Base-by-base conservation (phyloP, 1,140 invertebrate species). In the Macrocentrus cingulum region DNA sequence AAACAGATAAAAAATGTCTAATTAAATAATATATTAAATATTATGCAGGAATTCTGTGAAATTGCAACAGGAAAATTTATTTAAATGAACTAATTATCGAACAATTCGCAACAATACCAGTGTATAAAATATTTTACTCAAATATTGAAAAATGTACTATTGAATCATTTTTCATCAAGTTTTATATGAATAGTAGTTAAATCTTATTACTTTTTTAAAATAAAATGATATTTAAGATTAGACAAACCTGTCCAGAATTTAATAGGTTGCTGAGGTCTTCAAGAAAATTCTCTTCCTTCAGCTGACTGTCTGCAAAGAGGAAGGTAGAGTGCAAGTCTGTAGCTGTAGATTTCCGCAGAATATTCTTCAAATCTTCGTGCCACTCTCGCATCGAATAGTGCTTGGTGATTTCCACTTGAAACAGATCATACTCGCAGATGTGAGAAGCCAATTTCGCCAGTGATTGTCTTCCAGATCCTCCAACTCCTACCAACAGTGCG, bases 261-360 rank as follows among this genome's bases (percentile, higher is more conserved):
- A 98, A 79, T 71, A 98, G 84, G 76, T 97, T 97, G 69, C 91
- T 96, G 0, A 98, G 88, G 69, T 97, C 95, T 80, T 98, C 95
- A 36, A 97, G 76, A 72, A 97, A 97, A 0, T 86, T 87, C 81
- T 97, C 94, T 72, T 96, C 88, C 81, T 97, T 97, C 23, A 97
- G 94, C 84, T 96, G 92, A 9, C 87, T 88, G 71, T 96, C 93
- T 42, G 89, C 88, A 70, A 97, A 96, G 7, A 98, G 80, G 70
- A 98, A 97, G 0, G 96, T 92, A 34, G 88, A 90, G 75, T 96
- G 92, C 65, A 90, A 84, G 63, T 98, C 95, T 1, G 86, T 85
- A 11, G 87, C 84, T 53, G 91, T 92, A 2, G 90, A 88, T 77
- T 89, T 91, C 62, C 82, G 84, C 45, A 97, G 76, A 51, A 97